These are phyloP conservation scores for Ivindomyrus marchei DNA, from an alignment of 2,113 vertebrate genomes.

Conservation along the genomic window DNA sequence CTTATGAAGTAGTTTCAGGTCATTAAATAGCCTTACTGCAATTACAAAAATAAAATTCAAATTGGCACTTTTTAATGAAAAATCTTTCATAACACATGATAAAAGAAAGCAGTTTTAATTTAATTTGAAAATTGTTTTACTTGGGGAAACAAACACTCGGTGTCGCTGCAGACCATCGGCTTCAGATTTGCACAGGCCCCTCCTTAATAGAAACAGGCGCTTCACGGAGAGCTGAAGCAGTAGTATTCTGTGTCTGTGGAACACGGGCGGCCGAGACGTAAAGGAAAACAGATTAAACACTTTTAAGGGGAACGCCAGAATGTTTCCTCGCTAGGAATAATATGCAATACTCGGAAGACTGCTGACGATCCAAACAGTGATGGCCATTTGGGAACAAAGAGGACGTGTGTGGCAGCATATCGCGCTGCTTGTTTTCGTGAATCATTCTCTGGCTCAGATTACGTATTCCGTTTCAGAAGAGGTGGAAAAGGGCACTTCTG, in stretches of 20 bases:
- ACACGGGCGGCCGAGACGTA: background rate
- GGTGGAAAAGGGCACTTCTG: slow-evolving; percentile 19
- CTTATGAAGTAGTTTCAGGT: background rate
- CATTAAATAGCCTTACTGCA: background rate
- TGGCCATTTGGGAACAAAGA: slow-evolving; percentile 2
- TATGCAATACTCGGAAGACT: background rate
- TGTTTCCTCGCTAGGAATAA: background rate
- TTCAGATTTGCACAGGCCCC: background rate
- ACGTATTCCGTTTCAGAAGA: slow-evolving; percentile 27
- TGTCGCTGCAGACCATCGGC: slow-evolving; percentile 9
- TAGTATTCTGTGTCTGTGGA: background rate
- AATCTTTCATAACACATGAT: background rate
- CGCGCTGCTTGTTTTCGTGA: background rate
- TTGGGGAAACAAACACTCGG: background rate
- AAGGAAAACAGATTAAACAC: background rate
- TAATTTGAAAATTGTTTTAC: background rate
- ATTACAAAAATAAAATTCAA: background rate
- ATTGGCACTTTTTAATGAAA: background rate
- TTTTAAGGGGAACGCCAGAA: background rate
- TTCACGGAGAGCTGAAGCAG: background rate
- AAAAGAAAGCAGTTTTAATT: background rate
- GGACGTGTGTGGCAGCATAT: background rate
- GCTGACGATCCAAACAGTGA: background rate
- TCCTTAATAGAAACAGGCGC: background rate
- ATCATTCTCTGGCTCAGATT: slow-evolving; percentile 5